Base-by-base conservation (phyloP, 2,888 invertebrate genomes). In the Scrobipalpa costella region DNA sequence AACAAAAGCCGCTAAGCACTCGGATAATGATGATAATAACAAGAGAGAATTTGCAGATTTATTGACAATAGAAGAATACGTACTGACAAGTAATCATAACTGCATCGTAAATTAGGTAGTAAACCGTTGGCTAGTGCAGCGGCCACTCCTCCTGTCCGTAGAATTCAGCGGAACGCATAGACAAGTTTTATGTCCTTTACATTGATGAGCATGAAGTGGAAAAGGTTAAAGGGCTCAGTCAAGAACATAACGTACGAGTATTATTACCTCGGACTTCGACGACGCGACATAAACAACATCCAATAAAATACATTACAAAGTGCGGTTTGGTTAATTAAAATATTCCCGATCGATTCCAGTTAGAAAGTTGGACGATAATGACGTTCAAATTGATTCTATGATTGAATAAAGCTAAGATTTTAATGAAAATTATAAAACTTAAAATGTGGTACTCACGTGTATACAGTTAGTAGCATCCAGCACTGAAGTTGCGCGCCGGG, bases 401-500 rank as follows among this genome's bases (percentile, higher is more conserved):
- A 27, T 19, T 1, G 15, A 34, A 55, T 0, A n/a, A n/a, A n/a
- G n/a, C 34, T 15, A 47, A 47, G 13, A 44, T 11, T 47, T 19
- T 47, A 47, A 50, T 34, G 8, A 49, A n/a, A 13, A 33, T 5
- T n/a, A 60, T n/a, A 8, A 63, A 65, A 64, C 5, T 3, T 13
- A 40, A 13, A 69, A 69, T 70, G 52, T 6, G 61, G 68, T 85
- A 93, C 93, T 93, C 80, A 93, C 93, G 93, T 93, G 93, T 92
- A 93, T 93, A 93, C 92, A 93, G 93, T 92, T 93, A 93, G 93
- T 93, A 93, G 93, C 93, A 93, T 93, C 93, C 93, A 93, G 93
- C 90, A 92, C 92, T 88, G 90, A 73, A 90, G 88, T 89, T 86
- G 91, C 88, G 91, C 92, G 90, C 92, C 87, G 90, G 92, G 92